phyloP scores from a whole-genome alignment of 2,888 invertebrate species.

The Clistopyga incitator region DNA sequence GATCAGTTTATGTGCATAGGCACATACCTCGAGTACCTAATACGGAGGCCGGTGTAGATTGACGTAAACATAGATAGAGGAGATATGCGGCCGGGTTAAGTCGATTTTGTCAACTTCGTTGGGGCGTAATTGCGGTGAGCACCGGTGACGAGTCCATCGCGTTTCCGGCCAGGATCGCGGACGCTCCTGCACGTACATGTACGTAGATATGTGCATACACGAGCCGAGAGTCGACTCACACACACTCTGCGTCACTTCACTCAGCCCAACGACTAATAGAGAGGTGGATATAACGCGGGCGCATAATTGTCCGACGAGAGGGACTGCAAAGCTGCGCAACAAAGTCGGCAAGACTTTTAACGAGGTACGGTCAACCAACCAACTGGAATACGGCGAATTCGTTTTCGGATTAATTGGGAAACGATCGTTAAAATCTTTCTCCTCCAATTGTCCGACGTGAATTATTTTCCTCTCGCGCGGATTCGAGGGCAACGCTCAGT shows the following conservation, averaged over 20 bases:
- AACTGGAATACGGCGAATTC: slow-evolving; percentile 28
- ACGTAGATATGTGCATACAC: slow-evolving; percentile 1
- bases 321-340: slow-evolving; percentile 53
- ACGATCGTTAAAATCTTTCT: slow-evolving; percentile 53
- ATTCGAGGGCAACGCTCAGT: neutral
- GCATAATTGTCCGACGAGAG: slow-evolving; percentile 59
- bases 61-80: slow-evolving; percentile 8
- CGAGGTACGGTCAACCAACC: slow-evolving; percentile 22
- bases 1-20: slow-evolving; percentile 1
- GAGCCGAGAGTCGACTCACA: neutral
- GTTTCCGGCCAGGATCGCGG: slow-evolving; percentile 62
- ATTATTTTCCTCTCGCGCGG: neutral
- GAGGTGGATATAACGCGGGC: slow-evolving; percentile 32
- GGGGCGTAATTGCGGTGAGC: slow-evolving; percentile 58
- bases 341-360: slow-evolving; percentile 53
- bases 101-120: slow-evolving; percentile 64
- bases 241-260: slow-evolving; percentile 20
- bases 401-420: slow-evolving; percentile 46
- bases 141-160: slow-evolving; percentile 61
- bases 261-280: slow-evolving; percentile 35
- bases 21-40: neutral
- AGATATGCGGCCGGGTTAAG: slow-evolving; percentile 32
- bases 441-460: neutral
- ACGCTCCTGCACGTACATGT: slow-evolving; percentile 24
- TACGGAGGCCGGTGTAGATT: neutral